These are phyloP conservation scores for Rhamnusium bicolor DNA, from an alignment of 2,888 invertebrate genomes.

Conservation along the genomic window DNA sequence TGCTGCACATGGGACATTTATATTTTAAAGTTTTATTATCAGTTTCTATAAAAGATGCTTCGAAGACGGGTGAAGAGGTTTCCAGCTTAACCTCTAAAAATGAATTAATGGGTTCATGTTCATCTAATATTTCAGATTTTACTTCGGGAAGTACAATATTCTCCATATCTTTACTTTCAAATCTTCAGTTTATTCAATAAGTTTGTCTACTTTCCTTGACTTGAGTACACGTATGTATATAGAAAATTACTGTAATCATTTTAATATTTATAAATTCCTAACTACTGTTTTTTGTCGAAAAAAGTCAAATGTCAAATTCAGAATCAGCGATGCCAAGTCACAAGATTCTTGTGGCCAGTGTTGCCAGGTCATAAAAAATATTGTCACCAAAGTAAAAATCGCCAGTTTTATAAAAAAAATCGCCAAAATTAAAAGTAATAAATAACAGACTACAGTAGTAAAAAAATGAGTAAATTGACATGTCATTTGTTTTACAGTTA, in stretches of 20 bases:
- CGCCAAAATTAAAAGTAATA: no score
- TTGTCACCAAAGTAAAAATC: no score
- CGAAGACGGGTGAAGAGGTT: slow-evolving; percentile 3
- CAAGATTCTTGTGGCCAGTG: no score
- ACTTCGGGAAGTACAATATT: background rate
- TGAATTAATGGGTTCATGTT: background rate
- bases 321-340: no score
- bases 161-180: background rate
- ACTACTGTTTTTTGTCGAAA: background rate
- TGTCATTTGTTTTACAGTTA: no score
- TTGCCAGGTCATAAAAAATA: no score
- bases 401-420: no score
- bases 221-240: background rate
- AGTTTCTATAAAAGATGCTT: slow-evolving; percentile 33
- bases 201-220: background rate
- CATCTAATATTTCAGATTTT: background rate
- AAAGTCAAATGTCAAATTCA: no score
- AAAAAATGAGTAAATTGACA: no score
- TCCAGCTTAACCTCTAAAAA: slow-evolving; percentile 25
- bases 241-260: background rate
- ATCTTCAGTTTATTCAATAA: background rate
- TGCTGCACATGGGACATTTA: slow-evolving; percentile 31
- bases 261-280: background rate
- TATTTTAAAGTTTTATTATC: slow-evolving; percentile 34
- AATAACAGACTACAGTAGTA: no score